Evolutionary conservation across 1,140 invertebrate species (phyloP), one percentile per base, ranked within the genome.

Genomic region (Apis laboriosa): DNA sequence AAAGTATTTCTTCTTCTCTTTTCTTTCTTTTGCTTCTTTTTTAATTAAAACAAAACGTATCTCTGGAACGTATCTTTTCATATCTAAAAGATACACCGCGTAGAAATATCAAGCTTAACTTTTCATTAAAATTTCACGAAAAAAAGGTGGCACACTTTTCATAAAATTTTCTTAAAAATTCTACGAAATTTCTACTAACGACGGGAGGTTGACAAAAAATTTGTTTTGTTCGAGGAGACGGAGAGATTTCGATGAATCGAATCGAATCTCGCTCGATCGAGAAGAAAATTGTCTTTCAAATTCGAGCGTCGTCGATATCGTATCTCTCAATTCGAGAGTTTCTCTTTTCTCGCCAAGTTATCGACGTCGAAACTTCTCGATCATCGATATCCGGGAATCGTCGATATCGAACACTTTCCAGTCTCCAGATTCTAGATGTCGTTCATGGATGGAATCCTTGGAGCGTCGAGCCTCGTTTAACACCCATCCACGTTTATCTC

Each of bases 331-430:
- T 60, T 15, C 19, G 11, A 49, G 56, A 63, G n/a, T 24, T 55
- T 55, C 24, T n/a, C 19, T 13, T 43, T 43, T 34, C 55, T 17
- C 56, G 11, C 3, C 13, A 53, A 51, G 34, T 53, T 70, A 70
- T 70, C 51, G 49, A 70, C 53, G 13, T 7, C 34, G 67, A 53
- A 70, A 53, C 67, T 70, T 12, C 49, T 70, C 67, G 67, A 70
- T 70, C 67, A 70, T n/a, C 51, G 49, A n/a, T 43, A 7, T 0
- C 5, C 34, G 34, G 7, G 12, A 21, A 17, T 9, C 21, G 34
- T 13, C 55, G 55, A 74, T 49, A 74, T 74, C 71, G 56, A 74
- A 9, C 19, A 34, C 49, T 49, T 51, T 12, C 71, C 15, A 9
- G 8, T 11, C 24, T 74, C 56, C 19, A 58, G 55, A 74, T 8